Conservation (phyloP, 2,113 vertebrate species). For the Hemiscyllium ocellatum region DNA sequence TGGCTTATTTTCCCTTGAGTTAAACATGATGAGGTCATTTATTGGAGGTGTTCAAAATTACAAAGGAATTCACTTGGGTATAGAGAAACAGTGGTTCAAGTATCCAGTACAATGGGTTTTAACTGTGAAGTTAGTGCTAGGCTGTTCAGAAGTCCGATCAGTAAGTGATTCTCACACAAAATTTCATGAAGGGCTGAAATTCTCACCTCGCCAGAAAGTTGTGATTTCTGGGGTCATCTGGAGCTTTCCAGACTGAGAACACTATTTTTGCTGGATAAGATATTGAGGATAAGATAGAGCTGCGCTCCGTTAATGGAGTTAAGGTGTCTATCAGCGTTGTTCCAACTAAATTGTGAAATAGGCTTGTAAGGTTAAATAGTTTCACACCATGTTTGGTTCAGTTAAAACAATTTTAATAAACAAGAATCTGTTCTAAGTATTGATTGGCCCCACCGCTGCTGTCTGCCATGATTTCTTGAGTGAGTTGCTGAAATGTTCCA, state of each 20-base stretch:
- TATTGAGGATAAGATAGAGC: not conserved
- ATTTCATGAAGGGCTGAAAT: not conserved
- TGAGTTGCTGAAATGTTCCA: not conserved
- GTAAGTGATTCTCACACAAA: not conserved
- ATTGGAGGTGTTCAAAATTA: not conserved
- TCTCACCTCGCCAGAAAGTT: not conserved
- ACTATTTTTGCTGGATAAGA: not conserved
- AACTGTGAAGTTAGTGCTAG: not conserved
- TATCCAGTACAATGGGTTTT: not conserved
- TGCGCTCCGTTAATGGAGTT: not conserved
- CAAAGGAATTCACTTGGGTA: not conserved
- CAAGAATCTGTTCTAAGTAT: not conserved
- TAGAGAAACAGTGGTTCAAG: not conserved
- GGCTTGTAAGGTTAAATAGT: not conserved
- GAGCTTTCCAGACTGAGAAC: not conserved
- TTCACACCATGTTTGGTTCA: not conserved
- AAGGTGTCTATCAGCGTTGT: not conserved
- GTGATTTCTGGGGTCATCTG: not conserved
- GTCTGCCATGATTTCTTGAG: not conserved
- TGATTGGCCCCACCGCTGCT: not conserved
- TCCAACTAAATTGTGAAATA: not conserved
- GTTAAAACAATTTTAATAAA: not conserved
- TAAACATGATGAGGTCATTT: not conserved
- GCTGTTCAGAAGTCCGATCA: not conserved
- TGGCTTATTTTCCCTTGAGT: not conserved